Evolutionary conservation across 2,888 invertebrate species (phyloP).

Genomic region (Pristionchus fissidentatus): DNA sequence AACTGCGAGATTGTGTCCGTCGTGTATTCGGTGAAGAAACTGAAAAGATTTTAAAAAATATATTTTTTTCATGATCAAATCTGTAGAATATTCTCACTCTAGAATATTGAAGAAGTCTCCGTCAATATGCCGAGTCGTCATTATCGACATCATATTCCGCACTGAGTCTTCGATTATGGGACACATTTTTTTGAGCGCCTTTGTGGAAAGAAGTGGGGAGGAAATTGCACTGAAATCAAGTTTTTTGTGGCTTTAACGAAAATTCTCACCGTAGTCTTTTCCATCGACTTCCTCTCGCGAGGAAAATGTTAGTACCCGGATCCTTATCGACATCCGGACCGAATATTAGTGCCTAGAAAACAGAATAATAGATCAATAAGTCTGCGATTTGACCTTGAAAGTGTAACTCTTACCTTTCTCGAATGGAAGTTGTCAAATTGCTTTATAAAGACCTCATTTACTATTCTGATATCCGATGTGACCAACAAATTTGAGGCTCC

Average conservation of each 20-base stretch:
- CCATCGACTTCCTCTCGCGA: conserved; percentile 25
- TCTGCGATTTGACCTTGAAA: no score
- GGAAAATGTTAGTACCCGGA: neutral
- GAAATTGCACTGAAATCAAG: no score
- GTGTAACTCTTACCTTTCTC: no score
- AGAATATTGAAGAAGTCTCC: conserved; percentile 7
- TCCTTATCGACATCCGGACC: conserved; percentile 9
- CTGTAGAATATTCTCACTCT: neutral
- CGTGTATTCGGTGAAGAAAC: conserved; percentile 45
- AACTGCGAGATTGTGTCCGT: conserved; percentile 41
- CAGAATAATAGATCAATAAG: no score
- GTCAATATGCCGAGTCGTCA: neutral
- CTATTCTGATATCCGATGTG: conserved; percentile 75
- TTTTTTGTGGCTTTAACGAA: neutral
- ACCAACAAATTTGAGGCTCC: conserved; percentile 70
- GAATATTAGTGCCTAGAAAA: neutral
- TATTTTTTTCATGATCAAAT: neutral
- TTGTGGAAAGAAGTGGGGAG: conserved; percentile 19
- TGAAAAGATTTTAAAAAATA: neutral
- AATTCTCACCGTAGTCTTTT: neutral
- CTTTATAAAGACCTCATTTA: conserved; percentile 76
- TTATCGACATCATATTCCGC: neutral
- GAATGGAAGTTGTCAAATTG: conserved; percentile 76
- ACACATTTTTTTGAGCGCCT: conserved; percentile 28
- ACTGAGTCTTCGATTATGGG: conserved; percentile 39